Evolutionary conservation across 30 jellyfish, hydroid and myxozoan genomes (phyloP).

Genomic region (Cassiopea xamachana): DNA sequence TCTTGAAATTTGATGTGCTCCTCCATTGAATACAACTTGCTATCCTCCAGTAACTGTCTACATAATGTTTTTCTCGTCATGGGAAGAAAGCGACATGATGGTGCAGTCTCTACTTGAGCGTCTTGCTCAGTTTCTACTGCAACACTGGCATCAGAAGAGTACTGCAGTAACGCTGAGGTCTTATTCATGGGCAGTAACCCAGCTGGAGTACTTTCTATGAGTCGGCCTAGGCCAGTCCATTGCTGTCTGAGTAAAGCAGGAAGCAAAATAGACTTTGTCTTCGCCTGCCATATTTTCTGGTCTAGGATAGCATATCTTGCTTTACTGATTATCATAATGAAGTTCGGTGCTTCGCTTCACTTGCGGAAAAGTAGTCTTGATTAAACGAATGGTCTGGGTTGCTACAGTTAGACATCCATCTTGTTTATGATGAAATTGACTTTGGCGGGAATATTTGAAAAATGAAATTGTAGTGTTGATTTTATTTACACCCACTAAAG

Average conservation of each 20-base stretch:
- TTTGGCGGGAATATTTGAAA: not conserved
- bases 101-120: not conserved
- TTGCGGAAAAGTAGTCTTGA: not conserved
- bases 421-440: not conserved
- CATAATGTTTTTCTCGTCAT: constrained; percentile 85
- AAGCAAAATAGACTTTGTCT: not conserved
- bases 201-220: not conserved
- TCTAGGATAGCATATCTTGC: not conserved
- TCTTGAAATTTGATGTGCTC: constrained; percentile 66
- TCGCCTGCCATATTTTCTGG: not conserved
- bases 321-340: not conserved
- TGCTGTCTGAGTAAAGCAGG: not conserved
- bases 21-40: constrained; percentile 12
- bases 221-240: not conserved
- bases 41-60: constrained; percentile 75
- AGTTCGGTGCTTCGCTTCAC: not conserved
- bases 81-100: constrained; percentile 68
- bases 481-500: not conserved
- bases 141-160: not conserved
- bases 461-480: not conserved
- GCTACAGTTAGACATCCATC: not conserved
- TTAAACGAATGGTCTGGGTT: not conserved
- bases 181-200: not conserved
- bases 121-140: not conserved
- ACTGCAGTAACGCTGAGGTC: not conserved